phyloP scores from a whole-genome alignment of 2,113 vertebrate species.

The Atractosteus spatula region DNA sequence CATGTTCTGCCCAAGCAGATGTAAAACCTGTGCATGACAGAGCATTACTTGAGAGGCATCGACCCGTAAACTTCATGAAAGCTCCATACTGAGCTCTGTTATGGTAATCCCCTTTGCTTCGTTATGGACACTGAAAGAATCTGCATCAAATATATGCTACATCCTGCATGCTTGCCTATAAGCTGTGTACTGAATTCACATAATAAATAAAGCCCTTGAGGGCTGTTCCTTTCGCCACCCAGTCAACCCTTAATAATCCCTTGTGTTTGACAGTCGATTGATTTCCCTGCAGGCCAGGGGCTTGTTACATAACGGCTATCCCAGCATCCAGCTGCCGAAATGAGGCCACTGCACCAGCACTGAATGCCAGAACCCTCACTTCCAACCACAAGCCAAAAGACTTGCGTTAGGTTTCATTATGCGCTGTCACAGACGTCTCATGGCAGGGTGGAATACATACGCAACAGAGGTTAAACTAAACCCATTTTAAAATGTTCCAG shows the following conservation, averaged over 20 bases:
- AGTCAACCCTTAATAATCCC: constrained; percentile 33
- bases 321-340: constrained; percentile 32
- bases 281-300: constrained; percentile 31
- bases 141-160: not conserved
- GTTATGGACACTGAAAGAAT: not conserved
- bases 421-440: too few relatives aligned
- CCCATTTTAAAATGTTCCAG: not conserved
- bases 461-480: not conserved
- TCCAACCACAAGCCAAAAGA: not conserved
- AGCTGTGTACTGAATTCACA: not conserved
- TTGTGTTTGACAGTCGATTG: constrained; percentile 33
- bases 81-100: too few relatives aligned
- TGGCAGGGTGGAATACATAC: too few relatives aligned
- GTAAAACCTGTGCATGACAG: too few relatives aligned
- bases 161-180: not conserved
- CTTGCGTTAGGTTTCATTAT: too few relatives aligned
- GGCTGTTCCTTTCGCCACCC: not conserved
- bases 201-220: not conserved
- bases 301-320: constrained; percentile 49
- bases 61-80: too few relatives aligned
- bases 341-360: constrained; percentile 25
- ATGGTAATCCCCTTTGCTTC: constrained; percentile 2
- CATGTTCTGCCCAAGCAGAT: too few relatives aligned
- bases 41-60: too few relatives aligned
- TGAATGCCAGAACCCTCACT: constrained; percentile 11